These are phyloP conservation scores for Eupleurogrammus muticus DNA, from an alignment of 2,797 vertebrate species.

Conservation along the genomic window DNA sequence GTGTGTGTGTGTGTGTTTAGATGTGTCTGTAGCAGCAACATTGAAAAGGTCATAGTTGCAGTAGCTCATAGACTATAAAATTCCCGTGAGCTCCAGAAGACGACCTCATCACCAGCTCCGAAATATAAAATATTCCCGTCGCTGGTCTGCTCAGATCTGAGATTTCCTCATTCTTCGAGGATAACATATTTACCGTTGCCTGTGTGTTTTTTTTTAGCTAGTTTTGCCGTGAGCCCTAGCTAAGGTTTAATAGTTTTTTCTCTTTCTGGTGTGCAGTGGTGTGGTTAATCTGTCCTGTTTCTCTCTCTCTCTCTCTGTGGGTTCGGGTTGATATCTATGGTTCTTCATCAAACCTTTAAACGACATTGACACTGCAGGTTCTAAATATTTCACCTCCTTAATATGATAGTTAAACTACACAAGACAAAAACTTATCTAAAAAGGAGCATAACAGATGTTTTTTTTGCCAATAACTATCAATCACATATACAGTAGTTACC, in stretches of 20 bases:
- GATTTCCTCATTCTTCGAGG: background rate
- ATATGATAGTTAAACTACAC: background rate
- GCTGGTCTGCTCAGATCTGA: background rate
- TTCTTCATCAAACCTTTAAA: constrained; percentile 1
- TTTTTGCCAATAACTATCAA: background rate
- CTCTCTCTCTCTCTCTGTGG: constrained; percentile 2
- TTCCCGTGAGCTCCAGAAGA: background rate
- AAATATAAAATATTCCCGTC: background rate
- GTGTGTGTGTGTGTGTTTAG: constrained; percentile 18
- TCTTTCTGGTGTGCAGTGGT: constrained; percentile 40
- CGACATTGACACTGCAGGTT: background rate
- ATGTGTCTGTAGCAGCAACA: background rate
- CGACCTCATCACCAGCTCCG: background rate
- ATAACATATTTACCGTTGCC: background rate
- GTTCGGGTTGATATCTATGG: constrained; percentile 20
- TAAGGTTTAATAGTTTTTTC: constrained; percentile 14
- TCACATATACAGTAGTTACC: background rate
- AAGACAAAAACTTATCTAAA: background rate
- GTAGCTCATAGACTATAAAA: constrained; percentile 3
- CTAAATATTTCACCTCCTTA: background rate
- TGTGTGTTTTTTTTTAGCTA: background rate
- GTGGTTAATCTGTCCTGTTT: constrained; percentile 13
- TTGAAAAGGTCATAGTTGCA: constrained; percentile 14
- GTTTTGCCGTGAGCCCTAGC: constrained; percentile 14
- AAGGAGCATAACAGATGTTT: background rate